A percentile compares a stretch with the other conserved stretches of the same genome.
Evolutionary conservation across 2,888 invertebrate species (phyloP).

Genomic region (Chrysolina oricalcia): DNA sequence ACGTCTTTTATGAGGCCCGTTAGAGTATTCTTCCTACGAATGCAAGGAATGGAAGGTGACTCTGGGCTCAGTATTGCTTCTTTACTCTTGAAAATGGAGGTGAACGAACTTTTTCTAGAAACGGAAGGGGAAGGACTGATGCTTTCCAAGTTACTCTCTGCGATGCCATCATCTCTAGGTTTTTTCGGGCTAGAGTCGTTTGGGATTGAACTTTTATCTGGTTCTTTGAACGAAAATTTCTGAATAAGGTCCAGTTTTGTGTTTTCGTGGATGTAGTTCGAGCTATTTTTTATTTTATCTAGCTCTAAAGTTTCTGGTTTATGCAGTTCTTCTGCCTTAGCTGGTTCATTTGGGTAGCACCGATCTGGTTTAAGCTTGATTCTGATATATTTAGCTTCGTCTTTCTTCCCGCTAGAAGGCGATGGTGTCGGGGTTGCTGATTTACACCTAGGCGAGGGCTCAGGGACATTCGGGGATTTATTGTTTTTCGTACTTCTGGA

Average conservation of each 20-base stretch:
- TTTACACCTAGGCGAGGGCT: conserved; percentile 54
- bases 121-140: conserved; percentile 81
- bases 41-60: conserved; percentile 72
- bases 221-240: conserved; percentile 47
- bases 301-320: conserved; percentile 78
- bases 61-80: conserved; percentile 79
- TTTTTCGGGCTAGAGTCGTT: conserved; percentile 69
- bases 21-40: conserved; percentile 65
- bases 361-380: conserved; percentile 85
- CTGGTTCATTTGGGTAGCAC: conserved; percentile 75
- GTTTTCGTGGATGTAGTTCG: conserved; percentile 36
- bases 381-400: conserved; percentile 75
- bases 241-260: conserved; percentile 46
- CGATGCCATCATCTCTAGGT: conserved; percentile 26
- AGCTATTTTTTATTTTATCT: conserved; percentile 40
- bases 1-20: conserved; percentile 68
- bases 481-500: conserved; percentile 36
- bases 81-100: conserved; percentile 85
- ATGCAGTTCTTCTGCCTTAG: conserved; percentile 64
- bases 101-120: conserved; percentile 87
- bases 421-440: conserved; percentile 54
- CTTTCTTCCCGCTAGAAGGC: conserved; percentile 40
- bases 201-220: conserved; percentile 59
- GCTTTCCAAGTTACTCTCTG: conserved; percentile 57
- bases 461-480: conserved; percentile 32